These are phyloP conservation scores for Himalopsyche tibetana DNA, from an alignment of 2,888 invertebrate species.

Conservation along the genomic window DNA sequence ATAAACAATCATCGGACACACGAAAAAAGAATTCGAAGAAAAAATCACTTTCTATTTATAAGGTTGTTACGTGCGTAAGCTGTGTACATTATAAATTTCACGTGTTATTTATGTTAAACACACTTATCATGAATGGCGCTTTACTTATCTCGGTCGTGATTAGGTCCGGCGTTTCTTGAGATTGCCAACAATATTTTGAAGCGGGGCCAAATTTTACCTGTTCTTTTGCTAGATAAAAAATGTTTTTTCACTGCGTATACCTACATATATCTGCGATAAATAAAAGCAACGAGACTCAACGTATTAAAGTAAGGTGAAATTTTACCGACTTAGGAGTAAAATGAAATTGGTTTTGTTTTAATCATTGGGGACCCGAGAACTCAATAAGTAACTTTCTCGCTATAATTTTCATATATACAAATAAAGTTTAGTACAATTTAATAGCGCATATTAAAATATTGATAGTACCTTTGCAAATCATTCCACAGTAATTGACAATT, in stretches of 20 bases:
- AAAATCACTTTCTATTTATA: slow-evolving; percentile 13
- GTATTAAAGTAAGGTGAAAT: too few species aligned
- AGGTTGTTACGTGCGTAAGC: not conserved
- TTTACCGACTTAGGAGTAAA: too few species aligned
- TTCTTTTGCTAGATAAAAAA: not conserved
- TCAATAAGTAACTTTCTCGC: too few species aligned
- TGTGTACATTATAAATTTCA: slow-evolving; percentile 6
- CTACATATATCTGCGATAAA: too few species aligned
- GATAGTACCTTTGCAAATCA: too few species aligned
- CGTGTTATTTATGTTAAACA: not conserved
- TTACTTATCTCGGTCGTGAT: slow-evolving; percentile 1
- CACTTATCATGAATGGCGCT: not conserved
- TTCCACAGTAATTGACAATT: too few species aligned
- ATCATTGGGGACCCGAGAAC: too few species aligned
- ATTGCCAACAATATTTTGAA: not conserved
- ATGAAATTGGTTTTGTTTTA: too few species aligned
- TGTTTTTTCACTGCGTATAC: not conserved
- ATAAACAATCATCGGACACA: slow-evolving; percentile 26
- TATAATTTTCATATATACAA: too few species aligned
- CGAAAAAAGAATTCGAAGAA: not conserved
- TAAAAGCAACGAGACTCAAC: too few species aligned
- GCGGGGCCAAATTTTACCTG: not conserved
- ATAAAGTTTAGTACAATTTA: too few species aligned
- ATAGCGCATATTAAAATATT: too few species aligned
- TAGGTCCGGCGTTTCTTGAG: not conserved